Evolutionary conservation across 2,113 vertebrate species (phyloP).

Genomic region (Pithys albifrons): DNA sequence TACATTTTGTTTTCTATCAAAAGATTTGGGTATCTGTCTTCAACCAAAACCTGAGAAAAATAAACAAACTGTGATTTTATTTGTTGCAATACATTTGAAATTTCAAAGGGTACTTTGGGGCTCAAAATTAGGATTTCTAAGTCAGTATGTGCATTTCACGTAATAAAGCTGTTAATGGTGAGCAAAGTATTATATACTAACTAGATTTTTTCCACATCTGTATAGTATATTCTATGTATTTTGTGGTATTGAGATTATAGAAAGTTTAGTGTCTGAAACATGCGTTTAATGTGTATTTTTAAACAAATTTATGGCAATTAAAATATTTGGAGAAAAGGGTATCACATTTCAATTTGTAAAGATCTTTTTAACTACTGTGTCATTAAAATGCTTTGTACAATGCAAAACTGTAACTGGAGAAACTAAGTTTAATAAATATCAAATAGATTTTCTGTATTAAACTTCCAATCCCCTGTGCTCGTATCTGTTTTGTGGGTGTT

Average conservation of each 20-base stretch:
- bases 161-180: constrained; percentile 89
- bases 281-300: constrained; percentile 90
- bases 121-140: constrained; percentile 86
- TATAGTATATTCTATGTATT: constrained; percentile 99
- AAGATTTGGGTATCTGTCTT: constrained; percentile 79
- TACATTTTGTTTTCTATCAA: constrained; percentile 73
- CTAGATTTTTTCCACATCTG: constrained; percentile 94
- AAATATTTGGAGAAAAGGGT: constrained; percentile 90
- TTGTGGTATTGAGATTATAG: constrained; percentile 99
- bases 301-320: constrained; percentile 88
- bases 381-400: constrained; percentile 90
- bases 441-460: constrained; percentile 90
- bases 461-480: constrained; percentile 52
- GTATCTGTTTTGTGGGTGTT: neutral
- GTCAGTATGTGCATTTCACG: constrained; percentile 83
- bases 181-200: constrained; percentile 98
- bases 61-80: constrained; percentile 80
- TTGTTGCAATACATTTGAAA: constrained; percentile 85
- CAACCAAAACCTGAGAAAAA: constrained; percentile 79
- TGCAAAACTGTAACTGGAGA: constrained; percentile 88
- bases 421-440: constrained; percentile 89
- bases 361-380: constrained; percentile 89
- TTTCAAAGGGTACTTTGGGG: constrained; percentile 91
- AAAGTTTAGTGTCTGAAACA: constrained; percentile 87
- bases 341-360: constrained; percentile 91